A percentile compares a stretch with the other conserved stretches of the same genome.
Conservation (phyloP, 1,140 invertebrate species). For the Dufourea novaeangliae region DNA sequence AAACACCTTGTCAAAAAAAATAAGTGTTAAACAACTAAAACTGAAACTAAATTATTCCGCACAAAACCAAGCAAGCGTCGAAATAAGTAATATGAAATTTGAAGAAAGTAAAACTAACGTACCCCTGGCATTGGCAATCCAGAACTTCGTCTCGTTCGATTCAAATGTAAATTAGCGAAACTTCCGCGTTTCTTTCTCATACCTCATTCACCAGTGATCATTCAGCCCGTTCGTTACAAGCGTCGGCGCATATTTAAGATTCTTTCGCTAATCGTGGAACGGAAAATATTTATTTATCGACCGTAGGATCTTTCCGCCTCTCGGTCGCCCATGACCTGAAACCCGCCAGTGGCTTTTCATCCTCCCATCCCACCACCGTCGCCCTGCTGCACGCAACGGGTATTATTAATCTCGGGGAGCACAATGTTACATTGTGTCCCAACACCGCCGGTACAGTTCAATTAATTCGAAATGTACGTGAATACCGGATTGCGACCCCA, state of each 20-base stretch:
- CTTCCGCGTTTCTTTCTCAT: background rate
- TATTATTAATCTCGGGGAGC: constrained; percentile 69
- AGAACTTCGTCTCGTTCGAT: too few species aligned
- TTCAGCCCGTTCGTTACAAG: too few species aligned
- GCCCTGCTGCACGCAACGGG: constrained; percentile 31
- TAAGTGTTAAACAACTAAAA: too few species aligned
- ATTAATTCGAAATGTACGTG: constrained; percentile 71
- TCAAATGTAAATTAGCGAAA: too few species aligned
- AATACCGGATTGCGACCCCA: constrained; percentile 38
- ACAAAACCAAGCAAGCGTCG: too few species aligned
- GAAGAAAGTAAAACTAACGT: too few species aligned
- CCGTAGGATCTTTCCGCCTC: background rate
- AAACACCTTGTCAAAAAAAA: too few species aligned
- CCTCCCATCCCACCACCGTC: constrained; percentile 16
- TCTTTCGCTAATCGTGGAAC: background rate
- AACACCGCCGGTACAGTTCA: constrained; percentile 64
- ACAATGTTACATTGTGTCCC: constrained; percentile 72
- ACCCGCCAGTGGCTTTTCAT: constrained; percentile 15
- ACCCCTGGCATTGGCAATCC: too few species aligned
- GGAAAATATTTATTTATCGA: constrained; percentile 17
- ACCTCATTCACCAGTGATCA: background rate
- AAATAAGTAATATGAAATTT: too few species aligned
- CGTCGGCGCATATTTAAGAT: background rate
- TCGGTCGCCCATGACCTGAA: background rate
- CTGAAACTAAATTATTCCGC: too few species aligned